Percentiles rank a stretch among this genome's conserved stretches.
Conservation (phyloP, 2,888 invertebrate species). For the Biston stratarius region DNA sequence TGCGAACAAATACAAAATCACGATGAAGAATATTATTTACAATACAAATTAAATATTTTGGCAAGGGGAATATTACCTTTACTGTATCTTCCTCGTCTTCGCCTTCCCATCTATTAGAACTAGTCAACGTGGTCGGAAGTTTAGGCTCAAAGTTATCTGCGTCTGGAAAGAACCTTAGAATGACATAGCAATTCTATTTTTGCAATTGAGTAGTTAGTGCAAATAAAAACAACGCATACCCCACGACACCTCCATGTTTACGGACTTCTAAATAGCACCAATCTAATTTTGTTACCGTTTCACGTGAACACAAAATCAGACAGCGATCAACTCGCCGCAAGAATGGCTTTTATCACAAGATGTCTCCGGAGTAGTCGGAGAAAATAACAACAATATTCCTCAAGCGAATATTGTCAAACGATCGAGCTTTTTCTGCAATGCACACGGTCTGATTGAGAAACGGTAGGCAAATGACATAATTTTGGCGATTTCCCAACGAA, state of each 20-base stretch:
- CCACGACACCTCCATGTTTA: slow-evolving; percentile 90
- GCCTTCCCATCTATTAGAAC: slow-evolving; percentile 93
- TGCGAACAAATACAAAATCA: slow-evolving; percentile 39
- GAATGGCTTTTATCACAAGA: slow-evolving; percentile 82
- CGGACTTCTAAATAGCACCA: slow-evolving; percentile 71
- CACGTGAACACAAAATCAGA: slow-evolving; percentile 78
- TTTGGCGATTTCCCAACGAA: slow-evolving; percentile 81
- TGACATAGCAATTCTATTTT: slow-evolving; percentile 56
- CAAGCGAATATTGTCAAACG: slow-evolving; percentile 83
- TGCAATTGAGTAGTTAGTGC: slow-evolving; percentile 49
- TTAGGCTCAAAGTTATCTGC: slow-evolving; percentile 90
- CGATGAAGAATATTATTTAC: slow-evolving; percentile 29
- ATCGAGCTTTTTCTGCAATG: slow-evolving; percentile 80
- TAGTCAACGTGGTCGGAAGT: slow-evolving; percentile 86
- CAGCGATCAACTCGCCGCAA: slow-evolving; percentile 72
- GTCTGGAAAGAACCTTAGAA: slow-evolving; percentile 85
- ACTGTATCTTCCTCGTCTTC: slow-evolving; percentile 95
- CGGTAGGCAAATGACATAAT: slow-evolving; percentile 82
- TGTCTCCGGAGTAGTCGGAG: slow-evolving; percentile 84
- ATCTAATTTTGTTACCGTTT: slow-evolving; percentile 77
- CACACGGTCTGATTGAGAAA: slow-evolving; percentile 78
- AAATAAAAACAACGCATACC: slow-evolving; percentile 79
- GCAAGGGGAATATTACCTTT: slow-evolving; percentile 87
- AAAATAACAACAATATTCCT: slow-evolving; percentile 74
- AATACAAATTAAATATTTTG: slow-evolving; percentile 59